phyloP scores from a whole-genome alignment of 1,140 invertebrate genomes.

The Heterodera schachtii region DNA sequence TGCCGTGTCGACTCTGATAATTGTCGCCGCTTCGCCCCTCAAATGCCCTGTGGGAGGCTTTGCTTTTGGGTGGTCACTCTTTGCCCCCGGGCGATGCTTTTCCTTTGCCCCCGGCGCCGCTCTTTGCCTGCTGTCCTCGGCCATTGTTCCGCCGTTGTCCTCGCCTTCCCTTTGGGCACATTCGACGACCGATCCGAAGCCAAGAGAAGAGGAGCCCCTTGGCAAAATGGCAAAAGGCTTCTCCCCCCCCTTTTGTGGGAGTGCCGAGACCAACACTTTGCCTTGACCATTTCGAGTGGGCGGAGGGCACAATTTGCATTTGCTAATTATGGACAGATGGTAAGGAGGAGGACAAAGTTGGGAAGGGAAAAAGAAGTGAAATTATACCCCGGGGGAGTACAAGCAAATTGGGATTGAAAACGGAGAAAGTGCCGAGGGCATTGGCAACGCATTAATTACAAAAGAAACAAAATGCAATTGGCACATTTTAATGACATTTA shows the following conservation, averaged over 20 bases:
- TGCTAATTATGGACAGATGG: conserved; percentile 15
- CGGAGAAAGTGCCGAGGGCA: not conserved
- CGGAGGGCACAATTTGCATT: not conserved
- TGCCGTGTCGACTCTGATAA: too few species aligned
- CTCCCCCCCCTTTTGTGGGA: not conserved
- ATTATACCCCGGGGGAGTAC: not conserved
- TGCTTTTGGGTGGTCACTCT: too few species aligned
- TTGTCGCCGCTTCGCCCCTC: too few species aligned
- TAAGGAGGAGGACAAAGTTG: not conserved
- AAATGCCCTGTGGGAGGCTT: too few species aligned
- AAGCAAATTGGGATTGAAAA: not conserved
- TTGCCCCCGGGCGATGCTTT: too few species aligned
- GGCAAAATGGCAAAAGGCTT: not conserved
- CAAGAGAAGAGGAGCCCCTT: not conserved
- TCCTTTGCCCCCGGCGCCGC: too few species aligned
- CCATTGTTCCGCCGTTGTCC: too few species aligned
- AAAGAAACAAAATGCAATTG: not conserved
- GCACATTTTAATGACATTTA: too few species aligned
- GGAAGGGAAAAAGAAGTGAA: conserved; percentile 3
- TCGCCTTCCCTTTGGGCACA: too few species aligned
- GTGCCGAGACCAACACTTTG: conserved; percentile 7
- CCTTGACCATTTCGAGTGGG: not conserved
- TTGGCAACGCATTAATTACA: not conserved
- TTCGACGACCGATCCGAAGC: not conserved
- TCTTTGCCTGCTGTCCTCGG: too few species aligned